Conservation (phyloP, 1,140 invertebrate genomes). For the Cecropterus lyciades region DNA sequence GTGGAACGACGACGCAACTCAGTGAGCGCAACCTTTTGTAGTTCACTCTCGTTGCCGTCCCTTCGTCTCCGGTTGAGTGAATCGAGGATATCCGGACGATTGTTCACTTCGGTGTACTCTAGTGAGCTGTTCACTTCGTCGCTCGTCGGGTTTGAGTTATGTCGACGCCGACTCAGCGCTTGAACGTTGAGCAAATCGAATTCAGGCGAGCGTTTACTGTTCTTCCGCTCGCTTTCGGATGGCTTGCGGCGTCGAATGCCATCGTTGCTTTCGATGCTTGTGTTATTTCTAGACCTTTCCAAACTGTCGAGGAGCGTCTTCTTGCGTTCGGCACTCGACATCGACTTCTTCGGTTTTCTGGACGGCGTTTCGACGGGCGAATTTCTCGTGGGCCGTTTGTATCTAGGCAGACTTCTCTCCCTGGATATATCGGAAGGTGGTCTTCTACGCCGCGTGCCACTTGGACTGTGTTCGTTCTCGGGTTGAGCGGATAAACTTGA, state of each 20-base stretch:
- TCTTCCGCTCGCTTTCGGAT: constrained; percentile 68
- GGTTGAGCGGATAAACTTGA: constrained; percentile 89
- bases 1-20: constrained; percentile 68
- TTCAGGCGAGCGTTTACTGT: constrained; percentile 72
- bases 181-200: constrained; percentile 76
- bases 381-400: constrained; percentile 68
- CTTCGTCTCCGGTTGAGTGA: constrained; percentile 69
- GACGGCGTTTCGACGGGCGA: constrained; percentile 79
- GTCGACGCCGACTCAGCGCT: constrained; percentile 67
- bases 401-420: constrained; percentile 63
- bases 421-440: constrained; percentile 64
- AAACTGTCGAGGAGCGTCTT: constrained; percentile 79
- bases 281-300: constrained; percentile 79
- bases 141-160: constrained; percentile 74
- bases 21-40: constrained; percentile 67
- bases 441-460: constrained; percentile 56
- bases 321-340: constrained; percentile 81
- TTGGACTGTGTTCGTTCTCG: constrained; percentile 86
- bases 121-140: constrained; percentile 76
- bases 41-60: constrained; percentile 60
- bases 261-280: constrained; percentile 76
- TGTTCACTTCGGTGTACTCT: constrained; percentile 77
- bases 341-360: constrained; percentile 79
- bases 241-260: constrained; percentile 68
- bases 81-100: constrained; percentile 77